Conservation (phyloP, 2,113 vertebrate species). For the Madoqua kirkii region DNA sequence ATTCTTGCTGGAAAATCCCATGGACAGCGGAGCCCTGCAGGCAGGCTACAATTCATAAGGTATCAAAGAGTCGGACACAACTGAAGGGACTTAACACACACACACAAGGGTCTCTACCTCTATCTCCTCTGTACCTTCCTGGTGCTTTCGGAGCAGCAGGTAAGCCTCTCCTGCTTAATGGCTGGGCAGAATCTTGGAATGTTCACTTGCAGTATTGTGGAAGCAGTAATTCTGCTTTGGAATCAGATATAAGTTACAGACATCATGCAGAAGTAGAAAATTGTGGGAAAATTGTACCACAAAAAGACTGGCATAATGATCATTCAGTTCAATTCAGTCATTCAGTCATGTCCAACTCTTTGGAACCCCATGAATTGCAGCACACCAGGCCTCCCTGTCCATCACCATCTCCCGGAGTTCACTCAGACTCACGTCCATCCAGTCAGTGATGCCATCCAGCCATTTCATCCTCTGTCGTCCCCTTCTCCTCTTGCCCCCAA, state of each 20-base stretch:
- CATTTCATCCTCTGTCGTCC: too few relatives aligned
- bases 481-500: too few relatives aligned
- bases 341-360: too few relatives aligned
- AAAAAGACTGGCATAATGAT: not conserved
- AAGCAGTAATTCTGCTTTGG: not conserved
- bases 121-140: not conserved
- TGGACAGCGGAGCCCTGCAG: accelerated
- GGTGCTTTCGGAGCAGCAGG: not conserved
- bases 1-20: not conserved
- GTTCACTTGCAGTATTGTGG: too few relatives aligned
- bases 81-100: not conserved
- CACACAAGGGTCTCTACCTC: not conserved
- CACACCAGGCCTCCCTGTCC: too few relatives aligned
- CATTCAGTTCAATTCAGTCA: too few relatives aligned
- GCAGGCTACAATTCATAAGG: not conserved
- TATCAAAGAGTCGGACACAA: not conserved
- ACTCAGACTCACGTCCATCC: too few relatives aligned
- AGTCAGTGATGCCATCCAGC: too few relatives aligned
- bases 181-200: not conserved
- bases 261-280: not conserved
- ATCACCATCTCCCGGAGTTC: too few relatives aligned
- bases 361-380: too few relatives aligned
- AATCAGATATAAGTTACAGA: not conserved
- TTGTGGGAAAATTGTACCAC: not conserved
- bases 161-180: not conserved